phyloP scores from a whole-genome alignment of 2,797 vertebrate genomes.

The Melanotaenia boesemani region DNA sequence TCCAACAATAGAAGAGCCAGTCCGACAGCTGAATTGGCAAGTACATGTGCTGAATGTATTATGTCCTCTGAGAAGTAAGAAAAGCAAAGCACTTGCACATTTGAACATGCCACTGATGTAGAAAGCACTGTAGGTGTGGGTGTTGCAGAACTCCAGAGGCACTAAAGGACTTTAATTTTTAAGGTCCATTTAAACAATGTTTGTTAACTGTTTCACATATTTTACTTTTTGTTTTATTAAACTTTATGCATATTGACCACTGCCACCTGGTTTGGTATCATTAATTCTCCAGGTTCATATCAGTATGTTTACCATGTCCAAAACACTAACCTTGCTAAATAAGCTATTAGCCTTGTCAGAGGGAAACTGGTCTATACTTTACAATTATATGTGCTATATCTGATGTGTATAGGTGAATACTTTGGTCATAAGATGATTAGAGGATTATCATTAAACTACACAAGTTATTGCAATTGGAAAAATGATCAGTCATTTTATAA shows the following conservation, averaged over 20 bases:
- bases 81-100: slow-evolving; percentile 90
- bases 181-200: slow-evolving; percentile 24
- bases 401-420: slow-evolving; percentile 2
- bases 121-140: slow-evolving; percentile 77
- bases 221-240: slow-evolving; percentile 33
- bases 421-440: slow-evolving; percentile 2
- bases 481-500: background rate
- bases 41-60: slow-evolving; percentile 89
- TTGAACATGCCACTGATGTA: slow-evolving; percentile 62
- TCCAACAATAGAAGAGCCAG: slow-evolving; percentile 77
- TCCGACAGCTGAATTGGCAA: slow-evolving; percentile 79
- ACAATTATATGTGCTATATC: slow-evolving; percentile 14
- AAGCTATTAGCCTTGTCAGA: slow-evolving; percentile 4
- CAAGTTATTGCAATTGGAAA: slow-evolving; percentile 11
- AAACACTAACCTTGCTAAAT: slow-evolving; percentile 6
- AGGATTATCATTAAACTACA: slow-evolving; percentile 7
- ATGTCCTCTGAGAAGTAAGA: slow-evolving; percentile 79
- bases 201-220: slow-evolving; percentile 58
- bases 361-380: slow-evolving; percentile 17
- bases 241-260: slow-evolving; percentile 21
- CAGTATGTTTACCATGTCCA: slow-evolving; percentile 12
- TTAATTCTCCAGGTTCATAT: slow-evolving; percentile 13
- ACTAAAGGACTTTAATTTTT: slow-evolving; percentile 71
- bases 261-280: slow-evolving; percentile 20
- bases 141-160: slow-evolving; percentile 53